Conservation (phyloP, 92 coral and sea anemone genomes). For the Chrysogorgia sp. region DNA sequence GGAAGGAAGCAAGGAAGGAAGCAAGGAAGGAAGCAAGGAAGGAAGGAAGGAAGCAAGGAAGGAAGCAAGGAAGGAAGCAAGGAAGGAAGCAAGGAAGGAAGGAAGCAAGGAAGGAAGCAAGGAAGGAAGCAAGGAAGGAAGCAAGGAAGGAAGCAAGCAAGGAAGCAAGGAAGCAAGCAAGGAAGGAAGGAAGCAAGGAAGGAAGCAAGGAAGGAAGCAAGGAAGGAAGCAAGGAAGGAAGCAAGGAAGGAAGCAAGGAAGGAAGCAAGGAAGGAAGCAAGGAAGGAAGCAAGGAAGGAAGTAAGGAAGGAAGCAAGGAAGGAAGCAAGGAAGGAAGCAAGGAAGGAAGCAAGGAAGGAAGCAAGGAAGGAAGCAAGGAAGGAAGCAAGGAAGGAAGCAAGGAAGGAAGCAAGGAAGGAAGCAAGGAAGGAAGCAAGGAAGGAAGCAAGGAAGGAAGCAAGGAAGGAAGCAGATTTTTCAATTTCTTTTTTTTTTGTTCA, state of each 20-base stretch:
- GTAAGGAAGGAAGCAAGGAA: conserved; percentile 1
- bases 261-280: conserved; percentile 13
- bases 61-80: background rate
- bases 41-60: background rate
- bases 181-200: no score
- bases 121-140: no score
- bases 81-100: no score
- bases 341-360: conserved; percentile 5
- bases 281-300: conserved; percentile 9
- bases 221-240: background rate
- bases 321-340: conserved; percentile 1
- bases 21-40: conserved; percentile 1
- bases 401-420: conserved; percentile 8
- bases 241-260: conserved; percentile 5
- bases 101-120: no score
- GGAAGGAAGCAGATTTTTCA: no score
- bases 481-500: background rate
- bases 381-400: conserved; percentile 6
- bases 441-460: conserved; percentile 9
- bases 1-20: conserved; percentile 11
- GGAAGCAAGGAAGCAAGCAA: no score
- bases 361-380: conserved; percentile 12
- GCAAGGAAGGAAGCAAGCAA: no score
- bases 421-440: conserved; percentile 2
- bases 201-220: no score